Base-by-base conservation (phyloP, 2,888 invertebrate species). In the Pristionchus fissidentatus region DNA sequence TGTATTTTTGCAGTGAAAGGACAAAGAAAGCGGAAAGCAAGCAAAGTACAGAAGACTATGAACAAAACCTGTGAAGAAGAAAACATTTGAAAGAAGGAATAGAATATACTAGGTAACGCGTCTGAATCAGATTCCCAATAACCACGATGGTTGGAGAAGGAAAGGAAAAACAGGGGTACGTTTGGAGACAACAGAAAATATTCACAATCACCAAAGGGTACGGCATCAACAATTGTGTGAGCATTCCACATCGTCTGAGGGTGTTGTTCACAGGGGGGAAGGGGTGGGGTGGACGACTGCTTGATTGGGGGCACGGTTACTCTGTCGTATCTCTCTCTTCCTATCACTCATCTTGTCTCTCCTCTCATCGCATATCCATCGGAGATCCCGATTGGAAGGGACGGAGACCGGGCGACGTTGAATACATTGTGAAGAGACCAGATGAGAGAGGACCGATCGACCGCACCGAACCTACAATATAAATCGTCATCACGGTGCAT, bases 341-440 rank as follows among this genome's bases (percentile, higher is more conserved):
- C 70, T 70, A 70, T 70, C 41, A 70, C 41, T 41, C 41, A 62
- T 7, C 8, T 22, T 32, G 19, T n/a, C 66, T 41, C 22, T 70
- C 41, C 22, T 8, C 49, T 77, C 55, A 83, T 52, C 70, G 49
- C 55, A 57, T 83, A 73, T 83, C 83, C 73, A 83, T 83, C 1
- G 83, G 83, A n/a, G 83, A 83, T 49, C 83, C 83, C 19, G 55
- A 46, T 35, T 62, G 62, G 83, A 83, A 83, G 32, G 83, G 83
- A 38, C 83, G 83, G 13, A 83, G 52, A 19, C 83, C 83, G 22
- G 83, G 83, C 3, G 83, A 70, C 19, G 70, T 83, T 10, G 83
- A 83, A 26, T 83, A 83, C 1, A 73, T 52, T 19, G 83, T 83
- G 55, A 83, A 73, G 35, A 70, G 83, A 66, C 52, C 70, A 10